A percentile compares a stretch with the other conserved stretches of the same genome.
Conservation (phyloP, 1,140 invertebrate species). For the Euborellia annulipes region DNA sequence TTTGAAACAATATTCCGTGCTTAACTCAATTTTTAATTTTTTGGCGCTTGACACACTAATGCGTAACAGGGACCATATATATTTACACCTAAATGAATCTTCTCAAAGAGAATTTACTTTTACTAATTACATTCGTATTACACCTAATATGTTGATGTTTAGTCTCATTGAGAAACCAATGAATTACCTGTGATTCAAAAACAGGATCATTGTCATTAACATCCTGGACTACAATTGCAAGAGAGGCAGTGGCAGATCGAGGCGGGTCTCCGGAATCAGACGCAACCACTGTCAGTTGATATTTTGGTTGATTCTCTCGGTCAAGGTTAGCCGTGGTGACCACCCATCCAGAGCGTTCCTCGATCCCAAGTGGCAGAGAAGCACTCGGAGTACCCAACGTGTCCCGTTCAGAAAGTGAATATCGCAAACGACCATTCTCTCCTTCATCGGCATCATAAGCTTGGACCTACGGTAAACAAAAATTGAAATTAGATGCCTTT, state of each 20-base stretch:
- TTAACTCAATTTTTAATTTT: too few relatives aligned
- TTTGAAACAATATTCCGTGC: too few relatives aligned
- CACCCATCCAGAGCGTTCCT: slow-evolving; percentile 78
- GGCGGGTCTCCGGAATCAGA: slow-evolving; percentile 70
- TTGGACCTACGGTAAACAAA: slow-evolving; percentile 48
- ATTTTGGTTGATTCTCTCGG: slow-evolving; percentile 67
- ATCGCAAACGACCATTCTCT: slow-evolving; percentile 64
- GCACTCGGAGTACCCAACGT: slow-evolving; percentile 45
- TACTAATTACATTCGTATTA: too few relatives aligned
- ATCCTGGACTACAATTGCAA: slow-evolving; percentile 78
- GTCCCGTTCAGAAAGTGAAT: slow-evolving; percentile 45
- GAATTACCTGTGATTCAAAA: slow-evolving; percentile 46
- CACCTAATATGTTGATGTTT: too few relatives aligned
- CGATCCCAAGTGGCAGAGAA: slow-evolving; percentile 65
- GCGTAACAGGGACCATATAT: too few relatives aligned
- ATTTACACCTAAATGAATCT: too few relatives aligned
- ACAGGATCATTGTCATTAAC: slow-evolving; percentile 90
- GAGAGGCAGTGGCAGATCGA: slow-evolving; percentile 68
- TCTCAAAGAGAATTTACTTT: too few relatives aligned
- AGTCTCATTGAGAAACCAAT: too few relatives aligned
- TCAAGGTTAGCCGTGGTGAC: slow-evolving; percentile 75
- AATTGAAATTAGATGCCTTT: not conserved
- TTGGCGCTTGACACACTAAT: too few relatives aligned
- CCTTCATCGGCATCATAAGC: slow-evolving; percentile 88
- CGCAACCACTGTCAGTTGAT: slow-evolving; percentile 72